A percentile compares a stretch with the other conserved stretches of the same genome.
Conservation (phyloP, 2,797 vertebrate species). For the Hipposideros larvatus region DNA sequence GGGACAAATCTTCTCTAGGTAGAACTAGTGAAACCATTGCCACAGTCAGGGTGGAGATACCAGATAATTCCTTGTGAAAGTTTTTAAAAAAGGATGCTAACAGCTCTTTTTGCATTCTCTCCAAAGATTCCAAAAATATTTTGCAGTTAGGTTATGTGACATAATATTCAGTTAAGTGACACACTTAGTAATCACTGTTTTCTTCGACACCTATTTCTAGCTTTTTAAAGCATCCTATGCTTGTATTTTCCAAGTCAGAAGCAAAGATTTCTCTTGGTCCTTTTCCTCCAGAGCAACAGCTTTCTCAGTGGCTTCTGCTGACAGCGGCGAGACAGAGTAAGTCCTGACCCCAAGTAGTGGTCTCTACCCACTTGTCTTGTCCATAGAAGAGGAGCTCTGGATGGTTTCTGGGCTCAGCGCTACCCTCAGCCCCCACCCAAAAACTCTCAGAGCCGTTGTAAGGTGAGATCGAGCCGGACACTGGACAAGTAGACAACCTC, state of each 20-base stretch:
- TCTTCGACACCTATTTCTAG: conserved; percentile 29
- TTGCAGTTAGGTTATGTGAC: neutral
- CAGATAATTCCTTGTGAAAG: conserved; percentile 33
- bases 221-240: neutral
- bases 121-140: conserved; percentile 27
- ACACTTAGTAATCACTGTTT: neutral
- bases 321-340: neutral
- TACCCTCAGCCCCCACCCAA: neutral
- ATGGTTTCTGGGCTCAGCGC: neutral
- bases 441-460: neutral
- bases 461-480: neutral
- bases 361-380: neutral
- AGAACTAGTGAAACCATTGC: neutral
- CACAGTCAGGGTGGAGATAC: neutral
- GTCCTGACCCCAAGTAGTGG: neutral
- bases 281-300: neutral
- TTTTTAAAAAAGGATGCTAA: neutral
- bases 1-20: neutral
- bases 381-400: neutral
- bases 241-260: conserved; percentile 36
- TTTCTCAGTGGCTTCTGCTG: neutral
- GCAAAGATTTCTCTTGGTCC: neutral
- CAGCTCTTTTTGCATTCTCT: neutral
- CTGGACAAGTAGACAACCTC: neutral
- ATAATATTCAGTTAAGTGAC: neutral